Base-by-base conservation (phyloP, 2,888 invertebrate genomes). In the Spialia ferax region DNA sequence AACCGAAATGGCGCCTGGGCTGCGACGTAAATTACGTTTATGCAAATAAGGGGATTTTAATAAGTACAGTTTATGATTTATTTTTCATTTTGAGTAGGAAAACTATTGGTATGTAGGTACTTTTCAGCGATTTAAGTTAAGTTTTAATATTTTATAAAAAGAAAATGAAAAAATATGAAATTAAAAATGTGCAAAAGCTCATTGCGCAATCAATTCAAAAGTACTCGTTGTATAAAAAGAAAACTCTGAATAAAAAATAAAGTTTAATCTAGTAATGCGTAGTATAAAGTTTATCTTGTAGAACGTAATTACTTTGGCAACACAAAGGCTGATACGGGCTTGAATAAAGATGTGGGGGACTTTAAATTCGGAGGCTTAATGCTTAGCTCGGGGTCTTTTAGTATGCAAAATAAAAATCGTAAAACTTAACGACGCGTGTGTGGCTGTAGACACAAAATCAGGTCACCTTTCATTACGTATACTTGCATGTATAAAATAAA, bases 381-480 rank as follows among this genome's bases (percentile, higher is more conserved):
- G 64, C 22, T 64, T 56, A 15, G 38, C 63, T 55, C 66, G 69
- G 66, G 10, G 60, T 26, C 61, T 26, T 69, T 69, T 70, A 54
- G 55, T 63, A 67, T 70, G 67, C 68, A 71, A 71, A 73, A 73
- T 69, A 71, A 71, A 70, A 71, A 69, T 63, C 70, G 69, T 73
- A 68, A 73, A 71, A 73, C 48, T 69, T 70, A 70, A 73, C 62
- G 70, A 35, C 48, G 20, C 60, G 56, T n/a, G 42, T 56, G 68
- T 32, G 20, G 38, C n/a, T 26, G 57, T 26, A 54, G 22, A 35
- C 42, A 56, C 42, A 50, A 29, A 60, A 66, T 66, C 60, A 20
- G 57, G 64, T 57, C 18, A 20, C 38, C 59, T 50, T 38, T 66
- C 35, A 66, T 66, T 66, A n/a, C n/a, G n/a, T n/a, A n/a, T n/a